Conservation (phyloP, 1,140 invertebrate genomes). For the Coptotermes formosanus region DNA sequence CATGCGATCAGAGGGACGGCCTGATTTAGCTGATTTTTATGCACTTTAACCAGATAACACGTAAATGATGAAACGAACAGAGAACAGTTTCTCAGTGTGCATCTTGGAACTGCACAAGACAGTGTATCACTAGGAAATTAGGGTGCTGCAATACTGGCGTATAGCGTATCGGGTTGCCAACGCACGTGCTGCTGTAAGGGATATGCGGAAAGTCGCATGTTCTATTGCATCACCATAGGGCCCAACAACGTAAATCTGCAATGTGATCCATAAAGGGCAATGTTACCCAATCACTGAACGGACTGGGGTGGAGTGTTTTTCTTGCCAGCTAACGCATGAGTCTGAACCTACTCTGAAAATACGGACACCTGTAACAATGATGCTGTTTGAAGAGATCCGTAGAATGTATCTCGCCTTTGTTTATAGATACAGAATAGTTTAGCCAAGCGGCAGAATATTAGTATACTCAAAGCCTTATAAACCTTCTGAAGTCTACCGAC, state of each 20-base stretch:
- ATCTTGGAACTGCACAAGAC: neutral
- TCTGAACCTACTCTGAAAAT: too few relatives aligned
- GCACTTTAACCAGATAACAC: too few relatives aligned
- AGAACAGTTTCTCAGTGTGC: neutral
- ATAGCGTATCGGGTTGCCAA: neutral
- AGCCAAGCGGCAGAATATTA: too few relatives aligned
- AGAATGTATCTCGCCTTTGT: too few relatives aligned
- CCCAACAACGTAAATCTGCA: neutral
- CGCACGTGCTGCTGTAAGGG: neutral
- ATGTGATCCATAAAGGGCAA: neutral
- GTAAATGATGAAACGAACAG: too few relatives aligned
- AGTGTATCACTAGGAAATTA: neutral
- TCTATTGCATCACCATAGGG: neutral
- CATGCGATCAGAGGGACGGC: too few relatives aligned
- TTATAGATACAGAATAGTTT: too few relatives aligned
- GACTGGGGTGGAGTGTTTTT: neutral
- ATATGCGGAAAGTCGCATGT: neutral
- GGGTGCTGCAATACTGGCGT: neutral
- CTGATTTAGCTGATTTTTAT: too few relatives aligned
- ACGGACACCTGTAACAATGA: too few relatives aligned
- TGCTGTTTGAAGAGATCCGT: too few relatives aligned
- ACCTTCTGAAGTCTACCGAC: too few relatives aligned
- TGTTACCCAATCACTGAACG: neutral
- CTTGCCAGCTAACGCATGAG: neutral
- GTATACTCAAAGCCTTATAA: too few relatives aligned